These are phyloP conservation scores for Saguinus midas DNA, from an alignment of 2,113 vertebrate genomes.

Conservation along the genomic window DNA sequence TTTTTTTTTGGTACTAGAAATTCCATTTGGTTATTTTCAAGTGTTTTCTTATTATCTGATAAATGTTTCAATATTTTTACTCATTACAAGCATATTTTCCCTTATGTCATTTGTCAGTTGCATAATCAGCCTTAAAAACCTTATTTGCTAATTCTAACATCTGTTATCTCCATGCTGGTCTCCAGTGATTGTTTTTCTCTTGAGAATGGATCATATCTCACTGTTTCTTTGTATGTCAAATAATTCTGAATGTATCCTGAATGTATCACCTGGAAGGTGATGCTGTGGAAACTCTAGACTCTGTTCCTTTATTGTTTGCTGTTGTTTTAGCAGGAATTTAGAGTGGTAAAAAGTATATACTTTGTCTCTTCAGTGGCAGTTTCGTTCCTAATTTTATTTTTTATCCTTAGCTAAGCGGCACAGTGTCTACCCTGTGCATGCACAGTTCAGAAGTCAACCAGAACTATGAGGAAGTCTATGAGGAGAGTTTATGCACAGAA, in stretches of 20 bases:
- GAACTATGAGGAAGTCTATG: background rate
- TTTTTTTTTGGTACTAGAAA: background rate
- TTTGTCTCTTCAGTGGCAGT: background rate
- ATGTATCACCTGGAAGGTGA: no score
- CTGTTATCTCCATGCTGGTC: background rate
- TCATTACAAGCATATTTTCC: background rate
- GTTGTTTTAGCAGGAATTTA: background rate
- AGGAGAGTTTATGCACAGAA: background rate
- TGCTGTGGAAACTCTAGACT: background rate
- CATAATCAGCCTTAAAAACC: background rate
- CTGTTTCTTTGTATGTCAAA: background rate
- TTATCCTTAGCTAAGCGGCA: background rate
- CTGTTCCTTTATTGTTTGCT: background rate
- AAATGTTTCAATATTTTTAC: background rate
- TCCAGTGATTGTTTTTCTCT: background rate
- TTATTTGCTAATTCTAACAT: background rate
- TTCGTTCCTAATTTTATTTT: background rate
- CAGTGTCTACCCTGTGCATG: no score
- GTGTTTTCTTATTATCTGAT: background rate
- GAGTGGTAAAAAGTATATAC: background rate
- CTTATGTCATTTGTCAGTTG: background rate
- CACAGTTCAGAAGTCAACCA: background rate
- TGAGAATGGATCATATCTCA: background rate
- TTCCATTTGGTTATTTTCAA: background rate
- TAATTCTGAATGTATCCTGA: background rate